Percentiles rank a stretch among this genome's conserved stretches.
Evolutionary conservation across 2,888 invertebrate genomes (phyloP).

Genomic region (Sinhomidia bicolor): DNA sequence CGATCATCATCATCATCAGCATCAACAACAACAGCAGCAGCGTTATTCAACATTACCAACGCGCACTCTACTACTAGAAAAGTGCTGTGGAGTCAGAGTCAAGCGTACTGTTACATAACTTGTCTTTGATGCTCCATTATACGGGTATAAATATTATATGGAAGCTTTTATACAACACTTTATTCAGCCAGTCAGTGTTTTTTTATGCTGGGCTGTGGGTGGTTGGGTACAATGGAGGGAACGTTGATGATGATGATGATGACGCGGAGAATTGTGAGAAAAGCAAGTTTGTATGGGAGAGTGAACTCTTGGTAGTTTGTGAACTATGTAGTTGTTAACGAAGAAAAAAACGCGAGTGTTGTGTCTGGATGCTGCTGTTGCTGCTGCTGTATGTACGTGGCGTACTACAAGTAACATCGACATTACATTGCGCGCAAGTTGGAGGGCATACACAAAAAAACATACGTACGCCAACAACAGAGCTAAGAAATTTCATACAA

Average conservation of each 20-base stretch:
- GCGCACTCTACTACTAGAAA: not conserved
- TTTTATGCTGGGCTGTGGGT: not conserved
- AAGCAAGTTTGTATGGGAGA: slow-evolving; percentile 21
- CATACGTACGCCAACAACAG: not conserved
- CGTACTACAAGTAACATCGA: not conserved
- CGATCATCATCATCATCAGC: not conserved
- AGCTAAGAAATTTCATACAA: not conserved
- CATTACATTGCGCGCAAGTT: not conserved
- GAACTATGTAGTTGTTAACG: not conserved
- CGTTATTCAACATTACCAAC: not conserved
- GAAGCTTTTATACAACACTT: not conserved
- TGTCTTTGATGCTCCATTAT: slow-evolving; percentile 10
- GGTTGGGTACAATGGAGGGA: slow-evolving; percentile 14
- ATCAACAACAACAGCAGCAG: not conserved
- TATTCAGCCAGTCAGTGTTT: too few species aligned
- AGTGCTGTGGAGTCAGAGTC: slow-evolving; percentile 1
- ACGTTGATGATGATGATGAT: slow-evolving; percentile 14
- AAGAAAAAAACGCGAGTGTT: slow-evolving; percentile 23
- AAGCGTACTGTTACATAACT: slow-evolving; percentile 3
- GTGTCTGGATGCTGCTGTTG: not conserved
- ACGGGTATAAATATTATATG: slow-evolving; percentile 7
- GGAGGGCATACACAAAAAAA: not conserved
- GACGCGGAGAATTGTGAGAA: not conserved
- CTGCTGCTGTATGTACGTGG: not conserved
- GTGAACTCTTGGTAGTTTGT: slow-evolving; percentile 7